Evolutionary conservation across 2,888 invertebrate species (phyloP).

Genomic region (Trissolcus brochymenae): DNA sequence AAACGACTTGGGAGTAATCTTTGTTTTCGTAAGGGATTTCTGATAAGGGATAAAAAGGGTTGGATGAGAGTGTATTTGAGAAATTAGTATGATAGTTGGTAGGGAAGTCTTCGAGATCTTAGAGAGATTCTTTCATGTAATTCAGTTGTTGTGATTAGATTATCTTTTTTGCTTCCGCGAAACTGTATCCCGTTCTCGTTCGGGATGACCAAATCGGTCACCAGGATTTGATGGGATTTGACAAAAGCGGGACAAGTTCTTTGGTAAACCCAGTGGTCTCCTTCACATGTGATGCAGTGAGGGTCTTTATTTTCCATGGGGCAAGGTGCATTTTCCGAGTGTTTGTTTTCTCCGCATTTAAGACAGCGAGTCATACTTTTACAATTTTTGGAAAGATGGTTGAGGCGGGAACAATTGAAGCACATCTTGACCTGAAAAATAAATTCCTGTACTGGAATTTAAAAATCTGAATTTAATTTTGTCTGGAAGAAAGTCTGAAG

Average conservation of each 20-base stretch:
- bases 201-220: too few species aligned
- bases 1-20: background rate
- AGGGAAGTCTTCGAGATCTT: background rate
- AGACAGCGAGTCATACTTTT: background rate
- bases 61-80: background rate
- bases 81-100: too few species aligned
- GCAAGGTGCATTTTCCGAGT: background rate
- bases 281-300: background rate
- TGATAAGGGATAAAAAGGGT: background rate
- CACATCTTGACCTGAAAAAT: constrained; percentile 2
- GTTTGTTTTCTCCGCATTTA: constrained; percentile 3
- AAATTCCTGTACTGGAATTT: background rate
- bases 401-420: constrained; percentile 9
- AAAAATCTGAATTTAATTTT: background rate
- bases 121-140: too few species aligned
- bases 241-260: background rate
- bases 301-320: background rate
- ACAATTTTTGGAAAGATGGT: constrained; percentile 15
- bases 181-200: background rate
- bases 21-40: background rate
- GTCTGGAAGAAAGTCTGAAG: background rate
- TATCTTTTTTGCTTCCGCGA: background rate
- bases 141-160: background rate
- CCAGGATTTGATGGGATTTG: background rate
- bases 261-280: background rate